Conservation (phyloP, 1,140 invertebrate species). For the Drosophila pectinifera region DNA sequence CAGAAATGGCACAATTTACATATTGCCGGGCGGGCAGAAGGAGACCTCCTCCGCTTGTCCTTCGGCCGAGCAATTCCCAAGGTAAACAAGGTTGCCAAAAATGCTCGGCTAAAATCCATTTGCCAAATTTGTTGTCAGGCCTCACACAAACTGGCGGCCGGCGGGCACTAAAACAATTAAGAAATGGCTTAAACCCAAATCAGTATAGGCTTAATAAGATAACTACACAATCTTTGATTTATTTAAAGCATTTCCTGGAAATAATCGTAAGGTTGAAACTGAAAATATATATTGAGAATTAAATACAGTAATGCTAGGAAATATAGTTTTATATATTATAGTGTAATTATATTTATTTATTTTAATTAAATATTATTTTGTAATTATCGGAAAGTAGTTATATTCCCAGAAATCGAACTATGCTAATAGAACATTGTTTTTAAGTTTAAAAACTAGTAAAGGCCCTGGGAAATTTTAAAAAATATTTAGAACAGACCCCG, state of each 20-base stretch:
- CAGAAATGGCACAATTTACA: slow-evolving; percentile 52
- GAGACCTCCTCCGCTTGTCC: slow-evolving; percentile 22
- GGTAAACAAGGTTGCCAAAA: slow-evolving; percentile 64
- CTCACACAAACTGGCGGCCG: slow-evolving; percentile 19
- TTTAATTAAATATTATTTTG: no score
- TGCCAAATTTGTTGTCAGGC: slow-evolving; percentile 67
- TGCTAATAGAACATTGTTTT: no score
- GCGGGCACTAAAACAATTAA: slow-evolving; percentile 15
- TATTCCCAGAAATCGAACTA: no score
- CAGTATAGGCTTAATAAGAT: background rate
- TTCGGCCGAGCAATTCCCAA: slow-evolving; percentile 28
- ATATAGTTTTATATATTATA: no score
- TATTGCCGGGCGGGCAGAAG: slow-evolving; percentile 1
- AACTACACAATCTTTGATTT: background rate
- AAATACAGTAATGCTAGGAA: no score
- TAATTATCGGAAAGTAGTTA: no score
- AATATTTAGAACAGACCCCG: no score
- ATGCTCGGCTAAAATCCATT: slow-evolving; percentile 64
- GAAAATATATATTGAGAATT: no score
- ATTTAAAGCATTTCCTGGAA: background rate
- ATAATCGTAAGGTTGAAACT: no score
- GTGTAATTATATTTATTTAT: no score
- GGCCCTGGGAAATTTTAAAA: no score
- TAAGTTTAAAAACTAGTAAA: no score
- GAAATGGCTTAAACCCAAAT: slow-evolving; percentile 1